phyloP scores from a whole-genome alignment of 1,140 invertebrate species.

The Phortica variegata region DNA sequence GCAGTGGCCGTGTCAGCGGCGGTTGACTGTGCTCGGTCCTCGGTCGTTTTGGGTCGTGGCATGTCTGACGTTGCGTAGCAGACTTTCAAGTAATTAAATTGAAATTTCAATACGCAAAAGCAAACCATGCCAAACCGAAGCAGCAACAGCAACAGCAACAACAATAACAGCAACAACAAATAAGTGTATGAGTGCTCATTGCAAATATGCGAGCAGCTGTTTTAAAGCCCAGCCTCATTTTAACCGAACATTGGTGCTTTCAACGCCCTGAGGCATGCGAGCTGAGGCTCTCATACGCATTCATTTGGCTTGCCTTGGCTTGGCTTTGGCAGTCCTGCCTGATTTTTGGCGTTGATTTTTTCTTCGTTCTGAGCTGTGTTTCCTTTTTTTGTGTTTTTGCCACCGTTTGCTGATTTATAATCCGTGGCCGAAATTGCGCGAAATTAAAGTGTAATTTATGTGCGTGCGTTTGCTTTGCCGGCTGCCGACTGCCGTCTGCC shows the following conservation, averaged over 20 bases:
- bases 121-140: not conserved
- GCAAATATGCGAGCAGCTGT: no score
- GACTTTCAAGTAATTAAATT: conserved; percentile 46
- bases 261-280: not conserved
- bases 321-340: no score
- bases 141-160: not conserved
- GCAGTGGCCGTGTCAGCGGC: no score
- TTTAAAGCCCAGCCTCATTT: no score
- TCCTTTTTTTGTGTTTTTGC: conserved; percentile 2
- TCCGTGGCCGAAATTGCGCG: conserved; percentile 51
- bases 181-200: no score
- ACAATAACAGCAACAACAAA: not conserved
- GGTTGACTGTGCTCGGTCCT: conserved; percentile 13
- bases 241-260: conserved; percentile 7
- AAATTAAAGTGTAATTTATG: conserved; percentile 55
- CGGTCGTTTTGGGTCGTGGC: conserved; percentile 21
- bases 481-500: no score
- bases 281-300: no score
- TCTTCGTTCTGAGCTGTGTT: conserved; percentile 12
- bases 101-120: conserved; percentile 49
- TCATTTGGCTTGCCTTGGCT: no score
- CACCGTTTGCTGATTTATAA: conserved; percentile 42
- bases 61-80: conserved; percentile 20
- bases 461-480: conserved; percentile 18
- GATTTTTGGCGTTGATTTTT: conserved; percentile 3